Evolutionary conservation across 2,113 vertebrate genomes (phyloP), one percentile per base, ranked within the genome.

Genomic region (Scophthalmus maximus): DNA sequence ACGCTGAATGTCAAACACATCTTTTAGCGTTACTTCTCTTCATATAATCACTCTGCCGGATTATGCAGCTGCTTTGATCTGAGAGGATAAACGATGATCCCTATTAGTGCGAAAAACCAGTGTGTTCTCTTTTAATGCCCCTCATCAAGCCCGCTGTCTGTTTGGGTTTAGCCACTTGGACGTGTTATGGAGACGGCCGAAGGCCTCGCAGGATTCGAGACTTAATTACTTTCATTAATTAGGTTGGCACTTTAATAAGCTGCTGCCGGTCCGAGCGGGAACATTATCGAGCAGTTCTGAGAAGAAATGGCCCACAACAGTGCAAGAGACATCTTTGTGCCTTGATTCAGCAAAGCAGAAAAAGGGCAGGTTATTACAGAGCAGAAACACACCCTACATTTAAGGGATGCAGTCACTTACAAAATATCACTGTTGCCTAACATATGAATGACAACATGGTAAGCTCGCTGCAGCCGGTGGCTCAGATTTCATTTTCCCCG

Each of bases 151-250:
- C 56, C 2, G 34, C 83, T 76, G 79, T 76, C 83, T 86, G 82
- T 86, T 85, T 71, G 76, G 84, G 72, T 78, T 81, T 83, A 55
- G 57, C 73, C 58, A 9, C 64, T 75, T 22, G 50, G 69, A 78
- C 49, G 42, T 73, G 67, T 73, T 70, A 29, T 11, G 23, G 73
- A 90, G 76, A 76, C 30, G 2, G 63, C 58, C 42, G 50, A 66
- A 12, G 53, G 64, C 83, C 90, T 80, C 80, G 5, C 42, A 58
- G 88, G 92, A 91, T 56, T 80, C 62, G 27, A 40, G 20, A 79
- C 81, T 84, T 92, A 85, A 92, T 93, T 91, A 90, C 79, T 79
- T 84, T 72, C 87, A 78, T 80, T 91, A 92, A 93, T 93, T 78
- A 88, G 77, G 83, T 90, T 80, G 76, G 44, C 40, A 14, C 76